Evolutionary conservation across 2,888 invertebrate species (phyloP), one percentile per base, ranked within the genome.

Genomic region (Dexiosoma caninum): DNA sequence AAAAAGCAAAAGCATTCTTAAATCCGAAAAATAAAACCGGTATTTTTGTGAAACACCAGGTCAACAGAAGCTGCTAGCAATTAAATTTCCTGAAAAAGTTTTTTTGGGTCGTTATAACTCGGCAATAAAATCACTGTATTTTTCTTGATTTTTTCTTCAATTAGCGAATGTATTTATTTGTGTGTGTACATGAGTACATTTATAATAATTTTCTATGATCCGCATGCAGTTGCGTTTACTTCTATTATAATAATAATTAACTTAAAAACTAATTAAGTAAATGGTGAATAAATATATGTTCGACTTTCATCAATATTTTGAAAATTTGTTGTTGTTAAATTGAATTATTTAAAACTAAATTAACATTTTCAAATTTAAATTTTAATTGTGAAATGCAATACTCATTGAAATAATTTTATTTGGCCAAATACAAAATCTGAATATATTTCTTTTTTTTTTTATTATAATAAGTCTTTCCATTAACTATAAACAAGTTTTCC

Each of bases 401-500:
- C 69, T 77, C 8, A 55, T 62, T n/a, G 12, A 40, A 67, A 53
- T 53, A 57, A 30, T 35, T 55, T 49, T 35, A n/a, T 46, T 55
- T 55, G 19, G 23, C 14, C 59, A 55, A 67, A 53, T 32, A 60
- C 59, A 78, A 67, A 40, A 27, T 66, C 14, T 62, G 66, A 46
- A 37, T 44, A 42, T 77, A 12, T 16, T 8, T 66, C 66, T 57
- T 32, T 2, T 55, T 12, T 59, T 19, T 9, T 27, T 53, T 37
- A 27, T 14, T n/a, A 60, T 42, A 30, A 46, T 51, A 81, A 81
- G 78, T 81, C 81, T 77, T 81, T 81, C 35, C 27, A 69, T 78
- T 78, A 72, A 72, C 67, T 81, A 80, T 19, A 80, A 76, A 80
- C 71, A 46, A 14, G 40, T 35, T 83, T 83, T 83, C 83, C 83